Evolutionary conservation across 2,113 vertebrate species (phyloP), one percentile per base, ranked within the genome.

Genomic region (Cettia cetti): DNA sequence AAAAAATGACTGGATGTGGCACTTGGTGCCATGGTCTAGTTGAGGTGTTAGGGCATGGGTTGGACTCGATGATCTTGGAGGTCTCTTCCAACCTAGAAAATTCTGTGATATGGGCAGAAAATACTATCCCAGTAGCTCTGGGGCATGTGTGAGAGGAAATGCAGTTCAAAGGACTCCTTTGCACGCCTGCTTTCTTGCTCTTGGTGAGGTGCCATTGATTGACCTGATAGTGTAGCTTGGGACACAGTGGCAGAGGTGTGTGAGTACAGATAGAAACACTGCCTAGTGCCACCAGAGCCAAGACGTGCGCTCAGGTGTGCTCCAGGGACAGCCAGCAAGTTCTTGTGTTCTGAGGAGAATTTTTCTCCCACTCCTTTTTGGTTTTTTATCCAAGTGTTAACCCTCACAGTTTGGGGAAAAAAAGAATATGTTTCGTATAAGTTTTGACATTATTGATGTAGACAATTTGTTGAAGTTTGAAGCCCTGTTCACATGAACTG

Each of bases 171-270:
- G 65, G 33, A 30, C 30, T 63, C 21, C 35, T 71, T 79, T 1
- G 0, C 33, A 23, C 0, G 1, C 27, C 26, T 14, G 5, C 27
- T 80, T 64, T 54, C 39, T 39, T 68, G 30, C 33, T 76, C 33
- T 50, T 56, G 33, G 6, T 45, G 39, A 52, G 59, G 9, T 83
- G 59, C 39, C 0, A 0, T 50, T 59, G 37, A 35, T 24, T 56
- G 12, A 3, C 27, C 11, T 52, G 57, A 26, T 0, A 1, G 26
- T 2, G 3, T 71, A 40, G 50, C 18, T 9, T 15, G 31, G 57
- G 39, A 19, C 63, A 10, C 3, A 2, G 76, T 60, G 70, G 68
- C 35, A 45, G 37, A 37, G 23, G 18, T 30, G 3, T 42, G 20
- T 27, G 65, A 42, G 33, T 49, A 33, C 18, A 49, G 61, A 3